Conservation (phyloP, 2,797 vertebrate genomes). For the Glyptemys insculpta region DNA sequence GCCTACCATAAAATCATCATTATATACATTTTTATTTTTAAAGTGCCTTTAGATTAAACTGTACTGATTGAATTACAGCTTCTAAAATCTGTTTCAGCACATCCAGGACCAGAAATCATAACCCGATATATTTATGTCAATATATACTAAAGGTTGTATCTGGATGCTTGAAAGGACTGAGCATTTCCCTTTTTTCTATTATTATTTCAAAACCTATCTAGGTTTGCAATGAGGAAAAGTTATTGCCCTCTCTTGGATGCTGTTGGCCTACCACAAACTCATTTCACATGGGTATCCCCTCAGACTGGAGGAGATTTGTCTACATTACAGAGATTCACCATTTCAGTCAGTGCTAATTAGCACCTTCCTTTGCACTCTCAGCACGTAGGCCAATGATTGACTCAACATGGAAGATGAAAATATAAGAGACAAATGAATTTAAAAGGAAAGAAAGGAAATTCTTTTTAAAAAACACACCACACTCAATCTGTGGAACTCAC, state of each 20-base stretch:
- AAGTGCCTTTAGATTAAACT: constrained; percentile 56
- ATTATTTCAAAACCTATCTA: background rate
- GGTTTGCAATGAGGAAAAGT: constrained; percentile 1
- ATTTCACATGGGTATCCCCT: background rate
- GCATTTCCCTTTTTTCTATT: constrained; percentile 3
- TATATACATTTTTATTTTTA: background rate
- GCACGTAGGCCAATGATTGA: background rate
- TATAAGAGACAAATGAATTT: background rate
- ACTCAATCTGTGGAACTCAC: background rate
- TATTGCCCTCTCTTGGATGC: background rate
- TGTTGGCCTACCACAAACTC: background rate
- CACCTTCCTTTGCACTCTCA: background rate
- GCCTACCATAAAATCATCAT: constrained; percentile 47
- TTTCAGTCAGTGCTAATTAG: background rate
- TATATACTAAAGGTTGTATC: background rate
- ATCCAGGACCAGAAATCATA: constrained; percentile 41
- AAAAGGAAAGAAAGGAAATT: background rate
- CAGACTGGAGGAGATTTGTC: background rate
- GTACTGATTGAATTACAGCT: constrained; percentile 59
- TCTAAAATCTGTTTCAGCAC: constrained; percentile 51
- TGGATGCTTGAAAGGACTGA: constrained; percentile 19
- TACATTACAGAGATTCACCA: background rate
- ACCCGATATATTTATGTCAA: background rate
- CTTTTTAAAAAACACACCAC: background rate
- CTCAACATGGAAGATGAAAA: background rate